Evolutionary conservation across 2,113 vertebrate species (phyloP).

Genomic region (Sarotherodon lohbergeri): DNA sequence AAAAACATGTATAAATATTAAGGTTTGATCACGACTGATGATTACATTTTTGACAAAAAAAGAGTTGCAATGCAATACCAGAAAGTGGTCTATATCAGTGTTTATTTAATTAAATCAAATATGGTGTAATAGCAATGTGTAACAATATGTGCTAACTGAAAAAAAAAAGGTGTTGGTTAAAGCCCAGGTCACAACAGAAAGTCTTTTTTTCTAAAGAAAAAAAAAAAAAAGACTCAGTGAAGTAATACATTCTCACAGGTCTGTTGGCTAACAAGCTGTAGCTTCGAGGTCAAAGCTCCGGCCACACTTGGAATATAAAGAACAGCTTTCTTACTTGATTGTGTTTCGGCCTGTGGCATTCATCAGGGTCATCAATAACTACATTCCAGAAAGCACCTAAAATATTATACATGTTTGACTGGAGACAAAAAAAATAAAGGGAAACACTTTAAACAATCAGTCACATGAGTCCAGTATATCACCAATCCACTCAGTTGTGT

Average conservation of each 20-base stretch:
- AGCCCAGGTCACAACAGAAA: neutral
- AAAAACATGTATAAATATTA: neutral
- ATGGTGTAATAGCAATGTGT: neutral
- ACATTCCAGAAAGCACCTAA: neutral
- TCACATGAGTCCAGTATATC: neutral
- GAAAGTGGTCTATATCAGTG: neutral
- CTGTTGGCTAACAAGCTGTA: neutral
- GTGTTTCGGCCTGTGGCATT: neutral
- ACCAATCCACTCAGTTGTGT: neutral
- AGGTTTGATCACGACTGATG: neutral
- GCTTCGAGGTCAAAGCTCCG: neutral
- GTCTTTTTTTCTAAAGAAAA: neutral
- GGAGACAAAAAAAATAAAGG: neutral
- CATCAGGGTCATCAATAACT: neutral
- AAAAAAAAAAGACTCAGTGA: neutral
- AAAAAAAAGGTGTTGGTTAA: neutral
- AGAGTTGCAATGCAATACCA: neutral
- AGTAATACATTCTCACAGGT: neutral
- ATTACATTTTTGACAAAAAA: neutral
- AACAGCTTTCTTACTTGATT: neutral
- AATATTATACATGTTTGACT: neutral
- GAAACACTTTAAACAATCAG: neutral
- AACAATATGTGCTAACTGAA: neutral
- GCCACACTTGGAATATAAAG: neutral
- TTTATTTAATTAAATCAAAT: neutral